A percentile compares a stretch with the other conserved stretches of the same genome.
Evolutionary conservation across 2,797 vertebrate genomes (phyloP).

Genomic region (Leptatherina wallacei): DNA sequence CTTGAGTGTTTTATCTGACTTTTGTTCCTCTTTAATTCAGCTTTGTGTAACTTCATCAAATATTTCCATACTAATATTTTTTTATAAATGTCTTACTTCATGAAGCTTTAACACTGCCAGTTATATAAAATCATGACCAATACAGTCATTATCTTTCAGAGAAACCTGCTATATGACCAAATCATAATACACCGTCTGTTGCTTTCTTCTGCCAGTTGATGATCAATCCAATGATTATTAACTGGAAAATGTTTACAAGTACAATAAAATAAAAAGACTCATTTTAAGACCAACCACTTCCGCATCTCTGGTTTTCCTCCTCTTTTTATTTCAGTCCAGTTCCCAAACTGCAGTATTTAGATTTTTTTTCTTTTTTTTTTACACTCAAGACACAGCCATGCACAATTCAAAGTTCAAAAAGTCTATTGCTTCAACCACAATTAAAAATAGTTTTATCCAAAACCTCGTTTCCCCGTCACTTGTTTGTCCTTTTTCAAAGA

Average conservation of each 20-base stretch:
- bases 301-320: constrained; percentile 59
- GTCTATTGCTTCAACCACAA: constrained; percentile 99
- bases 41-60: constrained; percentile 30
- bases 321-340: constrained; percentile 91
- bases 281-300: constrained; percentile 21
- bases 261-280: constrained; percentile 16
- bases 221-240: background rate
- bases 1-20: background rate
- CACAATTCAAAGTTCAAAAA: constrained; percentile 98
- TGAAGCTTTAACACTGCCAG: constrained; percentile 20
- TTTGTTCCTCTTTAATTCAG: constrained; percentile 11
- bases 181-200: background rate
- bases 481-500: constrained; percentile 74
- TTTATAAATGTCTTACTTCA: constrained; percentile 26
- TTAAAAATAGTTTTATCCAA: constrained; percentile 95
- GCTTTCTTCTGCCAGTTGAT: constrained; percentile 5
- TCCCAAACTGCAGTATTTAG: constrained; percentile 92
- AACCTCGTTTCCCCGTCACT: constrained; percentile 73
- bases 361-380: constrained; percentile 83
- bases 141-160: constrained; percentile 5
- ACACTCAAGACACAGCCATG: constrained; percentile 99
- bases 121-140: background rate
- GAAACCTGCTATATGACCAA: background rate
- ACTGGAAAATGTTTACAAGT: background rate
- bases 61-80: constrained; percentile 32